A percentile compares a stretch with the other conserved stretches of the same genome.
These are phyloP conservation scores for Dyspetes luteomarginatus DNA, from an alignment of 2,888 invertebrate species.

Conservation along the genomic window DNA sequence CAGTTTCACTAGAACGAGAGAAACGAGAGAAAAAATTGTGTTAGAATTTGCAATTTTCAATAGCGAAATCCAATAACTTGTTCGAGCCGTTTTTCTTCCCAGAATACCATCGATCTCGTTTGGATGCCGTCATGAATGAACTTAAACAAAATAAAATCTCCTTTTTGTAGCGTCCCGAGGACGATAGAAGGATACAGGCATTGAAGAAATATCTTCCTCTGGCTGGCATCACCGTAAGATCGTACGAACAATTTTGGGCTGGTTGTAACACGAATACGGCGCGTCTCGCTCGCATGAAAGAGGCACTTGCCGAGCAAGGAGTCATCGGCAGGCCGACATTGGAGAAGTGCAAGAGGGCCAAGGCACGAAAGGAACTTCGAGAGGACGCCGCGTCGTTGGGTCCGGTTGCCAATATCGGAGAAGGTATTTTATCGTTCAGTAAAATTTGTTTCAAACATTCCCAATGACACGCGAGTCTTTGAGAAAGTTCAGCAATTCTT, in stretches of 20 bases:
- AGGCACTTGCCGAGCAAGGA: slow-evolving; percentile 76
- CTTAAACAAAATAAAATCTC: background rate
- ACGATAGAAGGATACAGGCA: slow-evolving; percentile 70
- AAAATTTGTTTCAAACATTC: too few relatives aligned
- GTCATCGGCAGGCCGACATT: slow-evolving; percentile 75
- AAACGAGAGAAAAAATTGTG: background rate
- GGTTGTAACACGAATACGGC: slow-evolving; percentile 74
- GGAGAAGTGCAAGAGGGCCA: slow-evolving; percentile 77
- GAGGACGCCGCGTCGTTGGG: slow-evolving; percentile 75
- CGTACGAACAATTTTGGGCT: slow-evolving; percentile 75
- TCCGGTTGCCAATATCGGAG: slow-evolving; percentile 75
- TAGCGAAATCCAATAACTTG: background rate
- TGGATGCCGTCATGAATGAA: too few relatives aligned
- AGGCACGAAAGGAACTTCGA: slow-evolving; percentile 70
- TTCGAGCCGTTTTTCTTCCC: background rate
- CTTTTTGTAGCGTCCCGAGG: slow-evolving; percentile 68
- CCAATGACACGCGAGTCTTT: too few relatives aligned
- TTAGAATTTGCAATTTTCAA: background rate
- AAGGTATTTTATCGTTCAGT: slow-evolving; percentile 70
- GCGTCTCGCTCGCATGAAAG: slow-evolving; percentile 71
- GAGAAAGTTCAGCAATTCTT: too few relatives aligned
- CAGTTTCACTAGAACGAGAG: background rate
- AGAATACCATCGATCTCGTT: too few relatives aligned
- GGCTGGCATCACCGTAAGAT: slow-evolving; percentile 76
- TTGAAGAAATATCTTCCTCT: slow-evolving; percentile 75